Conservation (phyloP, 1,140 invertebrate species). For the Hesperophylax magnus region DNA sequence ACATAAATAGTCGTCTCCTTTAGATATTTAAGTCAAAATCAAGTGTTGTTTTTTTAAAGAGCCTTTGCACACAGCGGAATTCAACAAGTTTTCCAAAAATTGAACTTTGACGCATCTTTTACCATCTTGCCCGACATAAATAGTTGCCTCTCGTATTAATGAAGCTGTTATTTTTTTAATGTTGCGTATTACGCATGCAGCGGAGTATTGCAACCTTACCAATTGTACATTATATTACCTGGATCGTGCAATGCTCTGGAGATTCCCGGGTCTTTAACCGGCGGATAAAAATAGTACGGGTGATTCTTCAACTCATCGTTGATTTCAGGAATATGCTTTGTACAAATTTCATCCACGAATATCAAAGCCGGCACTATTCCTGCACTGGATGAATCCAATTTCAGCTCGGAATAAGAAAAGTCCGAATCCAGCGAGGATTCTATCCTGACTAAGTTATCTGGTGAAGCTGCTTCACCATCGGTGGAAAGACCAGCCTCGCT, state of each 20-base stretch:
- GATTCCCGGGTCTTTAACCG: constrained; percentile 43
- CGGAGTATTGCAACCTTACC: too few species aligned
- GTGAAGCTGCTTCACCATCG: too few species aligned
- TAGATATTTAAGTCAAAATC: too few species aligned
- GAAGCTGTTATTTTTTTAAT: too few species aligned
- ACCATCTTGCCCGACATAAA: too few species aligned
- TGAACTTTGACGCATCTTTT: too few species aligned
- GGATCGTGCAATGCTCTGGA: constrained; percentile 4
- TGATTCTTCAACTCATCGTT: constrained; percentile 42
- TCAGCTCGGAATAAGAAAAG: background rate
- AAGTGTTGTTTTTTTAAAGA: too few species aligned
- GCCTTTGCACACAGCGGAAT: too few species aligned
- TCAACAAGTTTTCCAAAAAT: too few species aligned
- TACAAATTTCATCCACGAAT: constrained; percentile 37
- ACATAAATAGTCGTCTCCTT: too few species aligned
- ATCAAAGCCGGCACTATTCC: background rate
- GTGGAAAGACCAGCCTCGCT: background rate
- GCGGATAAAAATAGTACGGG: constrained; percentile 44
- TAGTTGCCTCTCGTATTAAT: too few species aligned
- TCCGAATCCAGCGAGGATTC: constrained; percentile 4
- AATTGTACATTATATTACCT: background rate
- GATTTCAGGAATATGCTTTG: constrained; percentile 34
- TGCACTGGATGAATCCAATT: background rate
- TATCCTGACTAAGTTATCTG: background rate
- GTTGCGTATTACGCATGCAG: too few species aligned